These are phyloP conservation scores for Drosophila meridiana DNA, from an alignment of 2,888 invertebrate genomes.

Conservation along the genomic window DNA sequence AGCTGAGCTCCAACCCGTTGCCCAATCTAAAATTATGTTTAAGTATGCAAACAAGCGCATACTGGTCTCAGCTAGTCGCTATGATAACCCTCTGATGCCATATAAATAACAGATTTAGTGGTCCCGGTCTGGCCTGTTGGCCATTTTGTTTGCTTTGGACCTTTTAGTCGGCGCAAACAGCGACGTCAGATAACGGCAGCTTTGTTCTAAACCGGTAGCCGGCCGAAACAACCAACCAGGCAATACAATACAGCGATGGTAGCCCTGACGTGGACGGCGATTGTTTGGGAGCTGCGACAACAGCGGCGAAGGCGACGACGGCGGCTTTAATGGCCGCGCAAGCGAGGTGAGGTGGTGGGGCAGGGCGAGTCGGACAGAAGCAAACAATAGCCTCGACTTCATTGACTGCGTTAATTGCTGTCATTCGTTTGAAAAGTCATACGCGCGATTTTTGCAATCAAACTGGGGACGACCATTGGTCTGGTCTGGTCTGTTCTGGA, in stretches of 20 bases:
- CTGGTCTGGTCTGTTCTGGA: constrained; percentile 28
- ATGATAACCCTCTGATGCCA: constrained; percentile 67
- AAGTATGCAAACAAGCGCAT: constrained; percentile 51
- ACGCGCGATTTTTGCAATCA: constrained; percentile 57
- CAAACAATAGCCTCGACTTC: constrained; percentile 71
- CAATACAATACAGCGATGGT: constrained; percentile 42
- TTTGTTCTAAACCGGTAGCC: constrained; percentile 49
- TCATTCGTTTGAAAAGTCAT: constrained; percentile 80
- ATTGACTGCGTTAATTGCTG: constrained; percentile 80
- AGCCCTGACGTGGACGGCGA: constrained; percentile 33
- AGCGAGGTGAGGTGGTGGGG: constrained; percentile 4
- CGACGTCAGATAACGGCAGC: constrained; percentile 53
- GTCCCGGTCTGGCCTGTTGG: constrained; percentile 47
- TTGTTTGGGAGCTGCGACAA: constrained; percentile 42
- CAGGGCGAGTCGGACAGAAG: constrained; percentile 18
- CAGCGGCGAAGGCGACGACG: constrained; percentile 19
- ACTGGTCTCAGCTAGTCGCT: constrained; percentile 21
- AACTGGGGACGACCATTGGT: constrained; percentile 20
- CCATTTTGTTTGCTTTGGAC: constrained; percentile 69
- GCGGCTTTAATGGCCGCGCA: constrained; percentile 63
- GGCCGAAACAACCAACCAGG: constrained; percentile 14
- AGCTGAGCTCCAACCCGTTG: too few species aligned
- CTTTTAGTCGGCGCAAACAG: constrained; percentile 41
- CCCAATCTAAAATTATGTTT: constrained; percentile 27
- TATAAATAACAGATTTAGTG: constrained; percentile 78